These are phyloP conservation scores for Clepsis dumicolana DNA, from an alignment of 2,888 invertebrate genomes.

Conservation along the genomic window DNA sequence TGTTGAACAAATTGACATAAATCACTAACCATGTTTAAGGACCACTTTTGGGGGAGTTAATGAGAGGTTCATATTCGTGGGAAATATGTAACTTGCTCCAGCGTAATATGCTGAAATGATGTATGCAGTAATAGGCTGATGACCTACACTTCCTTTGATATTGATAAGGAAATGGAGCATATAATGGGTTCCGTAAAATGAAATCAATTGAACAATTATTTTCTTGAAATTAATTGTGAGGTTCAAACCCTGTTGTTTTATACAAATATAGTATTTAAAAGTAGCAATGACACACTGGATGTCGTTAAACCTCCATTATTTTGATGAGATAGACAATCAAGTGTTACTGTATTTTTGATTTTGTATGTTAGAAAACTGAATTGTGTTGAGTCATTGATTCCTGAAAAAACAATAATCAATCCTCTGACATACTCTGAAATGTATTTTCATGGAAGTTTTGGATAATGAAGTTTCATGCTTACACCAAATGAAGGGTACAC, in stretches of 20 bases:
- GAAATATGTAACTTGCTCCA: constrained; percentile 7
- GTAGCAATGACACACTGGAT: no score
- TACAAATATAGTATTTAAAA: background rate
- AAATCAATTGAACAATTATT: background rate
- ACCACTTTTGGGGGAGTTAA: constrained; percentile 23
- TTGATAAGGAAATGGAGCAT: constrained; percentile 50
- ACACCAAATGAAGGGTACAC: no score
- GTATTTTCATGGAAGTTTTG: no score
- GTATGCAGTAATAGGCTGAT: constrained; percentile 56
- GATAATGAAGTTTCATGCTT: no score
- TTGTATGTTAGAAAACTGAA: no score
- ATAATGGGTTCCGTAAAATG: background rate
- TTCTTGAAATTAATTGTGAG: background rate
- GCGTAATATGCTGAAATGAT: constrained; percentile 6
- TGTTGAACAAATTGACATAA: constrained; percentile 16
- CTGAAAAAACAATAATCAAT: no score
- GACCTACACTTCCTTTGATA: constrained; percentile 66
- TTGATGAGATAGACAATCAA: background rate
- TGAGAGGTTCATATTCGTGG: constrained; percentile 1
- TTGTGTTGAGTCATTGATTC: no score
- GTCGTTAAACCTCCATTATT: background rate
- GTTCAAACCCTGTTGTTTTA: background rate
- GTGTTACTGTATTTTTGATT: background rate
- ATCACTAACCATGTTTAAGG: constrained; percentile 18
- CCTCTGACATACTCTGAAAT: no score